phyloP scores from a whole-genome alignment of 2,888 invertebrate species.

The Microctonus hyperodae region DNA sequence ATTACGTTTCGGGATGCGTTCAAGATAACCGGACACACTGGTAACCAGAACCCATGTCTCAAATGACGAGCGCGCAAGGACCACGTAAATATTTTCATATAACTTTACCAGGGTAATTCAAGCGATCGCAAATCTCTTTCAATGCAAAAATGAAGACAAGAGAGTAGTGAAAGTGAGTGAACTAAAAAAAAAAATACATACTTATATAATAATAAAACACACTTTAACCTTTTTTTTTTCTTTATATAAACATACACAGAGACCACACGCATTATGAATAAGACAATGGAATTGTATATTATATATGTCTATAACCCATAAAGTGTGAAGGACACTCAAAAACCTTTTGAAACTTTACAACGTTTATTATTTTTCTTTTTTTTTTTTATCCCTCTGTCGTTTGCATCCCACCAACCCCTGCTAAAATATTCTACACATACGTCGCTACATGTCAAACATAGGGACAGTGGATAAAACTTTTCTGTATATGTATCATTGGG shows the following conservation, averaged over 20 bases:
- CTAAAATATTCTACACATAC: not conserved
- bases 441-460: too few relatives aligned
- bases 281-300: constrained; percentile 13
- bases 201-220: not conserved
- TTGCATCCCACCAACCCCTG: not conserved
- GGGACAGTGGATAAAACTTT: constrained; percentile 1
- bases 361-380: not conserved
- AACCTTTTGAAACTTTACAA: constrained; percentile 30
- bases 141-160: constrained; percentile 25
- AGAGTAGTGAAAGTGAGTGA: constrained; percentile 27
- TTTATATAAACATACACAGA: not conserved
- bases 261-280: constrained; percentile 34
- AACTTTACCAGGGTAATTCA: constrained; percentile 59
- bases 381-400: not conserved
- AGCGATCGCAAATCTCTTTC: constrained; percentile 52
- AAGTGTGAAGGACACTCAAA: constrained; percentile 17
- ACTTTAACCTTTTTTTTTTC: not conserved
- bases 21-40: constrained; percentile 38
- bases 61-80: constrained; percentile 53
- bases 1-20: constrained; percentile 50
- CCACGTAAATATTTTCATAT: constrained; percentile 62
- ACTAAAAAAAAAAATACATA: constrained; percentile 13
- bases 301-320: not conserved
- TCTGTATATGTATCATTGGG: constrained; percentile 4
- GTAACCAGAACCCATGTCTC: constrained; percentile 60